Evolutionary conservation across 2,888 invertebrate genomes (phyloP).

Genomic region (Aphelenchoides bicaudatus): DNA sequence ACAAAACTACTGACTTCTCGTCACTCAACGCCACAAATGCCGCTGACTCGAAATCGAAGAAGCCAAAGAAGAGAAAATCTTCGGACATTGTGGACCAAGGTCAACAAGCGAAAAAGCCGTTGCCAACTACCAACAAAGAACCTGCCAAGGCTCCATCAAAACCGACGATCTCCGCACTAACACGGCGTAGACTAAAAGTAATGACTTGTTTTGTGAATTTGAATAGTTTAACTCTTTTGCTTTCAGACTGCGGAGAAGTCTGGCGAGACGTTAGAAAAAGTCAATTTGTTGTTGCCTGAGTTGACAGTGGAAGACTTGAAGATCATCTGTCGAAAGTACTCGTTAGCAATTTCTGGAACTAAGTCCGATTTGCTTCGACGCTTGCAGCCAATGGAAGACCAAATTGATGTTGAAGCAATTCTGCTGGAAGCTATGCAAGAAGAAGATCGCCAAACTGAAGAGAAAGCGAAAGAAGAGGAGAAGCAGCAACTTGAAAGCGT

Average conservation of each 20-base stretch:
- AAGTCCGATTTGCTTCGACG: constrained; percentile 11
- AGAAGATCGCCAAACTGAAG: constrained; percentile 6
- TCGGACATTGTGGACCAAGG: not conserved
- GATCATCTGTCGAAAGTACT: constrained; percentile 15
- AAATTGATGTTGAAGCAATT: constrained; percentile 14
- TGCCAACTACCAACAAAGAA: not conserved
- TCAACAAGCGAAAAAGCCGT: constrained; percentile 12
- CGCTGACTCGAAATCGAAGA: not conserved
- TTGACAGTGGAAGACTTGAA: constrained; percentile 33
- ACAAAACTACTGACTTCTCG: not conserved
- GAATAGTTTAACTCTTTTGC: not conserved
- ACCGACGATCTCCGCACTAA: constrained; percentile 15
- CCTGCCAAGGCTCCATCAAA: constrained; percentile 10
- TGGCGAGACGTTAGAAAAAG: not conserved
- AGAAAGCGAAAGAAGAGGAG: constrained; percentile 2
- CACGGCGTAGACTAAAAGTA: constrained; percentile 10
- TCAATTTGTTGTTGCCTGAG: constrained; percentile 18
- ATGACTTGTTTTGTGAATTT: not conserved
- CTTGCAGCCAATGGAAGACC: constrained; percentile 18
- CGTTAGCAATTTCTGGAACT: constrained; percentile 17
- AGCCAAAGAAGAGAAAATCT: not conserved
- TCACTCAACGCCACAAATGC: not conserved
- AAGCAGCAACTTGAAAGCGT: too few species aligned
- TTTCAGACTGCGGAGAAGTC: not conserved
- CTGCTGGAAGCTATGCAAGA: constrained; percentile 15